phyloP scores from a whole-genome alignment of 1,140 invertebrate genomes.

The Diplogasteroides magnus region DNA sequence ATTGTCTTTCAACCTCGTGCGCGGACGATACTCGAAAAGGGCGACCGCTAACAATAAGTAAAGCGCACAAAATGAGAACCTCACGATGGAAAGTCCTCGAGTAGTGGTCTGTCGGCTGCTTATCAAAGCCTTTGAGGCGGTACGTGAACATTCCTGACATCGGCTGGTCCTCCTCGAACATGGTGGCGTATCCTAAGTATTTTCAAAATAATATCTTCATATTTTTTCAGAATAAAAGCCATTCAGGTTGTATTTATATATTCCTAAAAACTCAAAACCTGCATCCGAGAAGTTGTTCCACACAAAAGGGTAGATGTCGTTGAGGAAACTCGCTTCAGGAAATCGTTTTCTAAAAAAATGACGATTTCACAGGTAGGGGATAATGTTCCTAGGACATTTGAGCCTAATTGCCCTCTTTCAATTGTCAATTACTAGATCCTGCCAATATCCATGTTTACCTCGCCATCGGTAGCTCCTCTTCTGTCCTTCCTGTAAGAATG shows the following conservation, averaged over 20 bases:
- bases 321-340: too few species aligned
- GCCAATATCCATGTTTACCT: too few species aligned
- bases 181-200: neutral
- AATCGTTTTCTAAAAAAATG: too few species aligned
- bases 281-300: conserved; percentile 65
- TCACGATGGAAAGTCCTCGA: conserved; percentile 74
- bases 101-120: conserved; percentile 79
- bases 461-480: conserved; percentile 73
- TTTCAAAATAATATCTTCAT: too few species aligned
- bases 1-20: too few species aligned
- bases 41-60: too few species aligned
- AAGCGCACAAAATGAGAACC: conserved; percentile 56
- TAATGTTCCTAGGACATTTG: too few species aligned
- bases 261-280: conserved; percentile 71
- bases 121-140: conserved; percentile 75
- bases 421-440: too few species aligned
- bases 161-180: neutral
- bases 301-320: conserved; percentile 68
- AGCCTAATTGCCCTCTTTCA: too few species aligned
- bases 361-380: conserved; percentile 57
- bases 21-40: too few species aligned
- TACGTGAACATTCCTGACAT: conserved; percentile 74
- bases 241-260: conserved; percentile 69
- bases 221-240: too few species aligned
- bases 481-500: conserved; percentile 76